phyloP scores from a whole-genome alignment of 2,797 vertebrate genomes.

The Falco berigora region DNA sequence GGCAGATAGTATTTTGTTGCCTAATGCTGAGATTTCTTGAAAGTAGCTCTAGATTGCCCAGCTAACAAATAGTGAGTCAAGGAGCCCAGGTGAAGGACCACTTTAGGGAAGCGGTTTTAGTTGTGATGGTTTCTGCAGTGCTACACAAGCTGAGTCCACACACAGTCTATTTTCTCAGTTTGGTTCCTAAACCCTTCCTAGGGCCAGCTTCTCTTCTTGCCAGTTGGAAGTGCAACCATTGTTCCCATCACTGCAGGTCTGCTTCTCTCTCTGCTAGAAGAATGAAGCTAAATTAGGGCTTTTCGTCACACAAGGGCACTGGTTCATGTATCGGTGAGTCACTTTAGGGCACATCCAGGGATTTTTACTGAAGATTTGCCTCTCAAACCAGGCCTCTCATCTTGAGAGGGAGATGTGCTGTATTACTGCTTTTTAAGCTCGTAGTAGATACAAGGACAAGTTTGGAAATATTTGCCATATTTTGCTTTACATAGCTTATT shows the following conservation, averaged over 20 bases:
- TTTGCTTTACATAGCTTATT: not conserved
- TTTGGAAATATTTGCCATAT: not conserved
- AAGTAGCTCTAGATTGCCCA: not conserved
- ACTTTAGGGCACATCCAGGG: not conserved
- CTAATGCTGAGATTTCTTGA: not conserved
- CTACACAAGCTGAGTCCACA: not conserved
- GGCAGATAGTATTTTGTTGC: not conserved
- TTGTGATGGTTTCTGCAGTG: not conserved
- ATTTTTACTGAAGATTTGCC: not conserved
- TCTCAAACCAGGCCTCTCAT: not conserved
- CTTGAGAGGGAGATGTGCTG: not conserved
- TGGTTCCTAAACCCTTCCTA: not conserved
- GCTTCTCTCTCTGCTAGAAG: not conserved
- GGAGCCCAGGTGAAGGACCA: not conserved
- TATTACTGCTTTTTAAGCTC: not conserved
- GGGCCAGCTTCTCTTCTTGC: not conserved
- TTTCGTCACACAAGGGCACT: not conserved
- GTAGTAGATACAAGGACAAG: not conserved
- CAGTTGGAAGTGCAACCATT: not conserved
- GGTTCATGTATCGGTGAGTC: not conserved
- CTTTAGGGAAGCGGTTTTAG: not conserved
- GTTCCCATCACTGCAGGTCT: not conserved
- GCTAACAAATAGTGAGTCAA: not conserved
- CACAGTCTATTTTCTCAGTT: not conserved
- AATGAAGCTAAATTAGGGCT: not conserved